phyloP scores from a whole-genome alignment of 1,140 invertebrate species.

The Propsilocerus akamusi region DNA sequence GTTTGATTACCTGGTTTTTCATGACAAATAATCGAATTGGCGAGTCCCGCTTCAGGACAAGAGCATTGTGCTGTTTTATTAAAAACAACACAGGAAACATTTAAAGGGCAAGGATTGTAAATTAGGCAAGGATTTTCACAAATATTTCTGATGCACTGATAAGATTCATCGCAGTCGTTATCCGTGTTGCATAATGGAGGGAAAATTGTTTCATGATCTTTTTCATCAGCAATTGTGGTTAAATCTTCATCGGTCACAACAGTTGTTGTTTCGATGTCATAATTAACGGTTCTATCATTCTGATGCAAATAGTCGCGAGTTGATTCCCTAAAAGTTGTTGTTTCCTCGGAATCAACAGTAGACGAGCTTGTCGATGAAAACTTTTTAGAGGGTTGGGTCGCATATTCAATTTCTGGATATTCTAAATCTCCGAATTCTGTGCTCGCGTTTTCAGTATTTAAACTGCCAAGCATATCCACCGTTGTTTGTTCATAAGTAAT shows the following conservation, averaged over 20 bases:
- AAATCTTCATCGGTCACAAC: neutral
- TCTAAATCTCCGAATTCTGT: neutral
- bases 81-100: neutral
- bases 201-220: neutral
- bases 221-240: neutral
- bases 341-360: neutral
- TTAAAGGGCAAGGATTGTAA: neutral
- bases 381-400: neutral
- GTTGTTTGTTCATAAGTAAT: neutral
- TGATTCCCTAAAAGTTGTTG: no score
- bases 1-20: constrained; percentile 3
- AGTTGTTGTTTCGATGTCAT: neutral
- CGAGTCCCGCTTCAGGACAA: neutral
- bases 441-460: neutral
- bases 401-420: neutral
- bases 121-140: neutral
- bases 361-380: neutral
- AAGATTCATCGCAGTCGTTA: neutral
- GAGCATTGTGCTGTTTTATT: neutral
- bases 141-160: neutral
- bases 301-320: no score
- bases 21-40: neutral
- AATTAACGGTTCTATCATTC: no score
- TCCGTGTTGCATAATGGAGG: neutral
- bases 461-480: neutral